A percentile compares a stretch with the other conserved stretches of the same genome.
phyloP scores from a whole-genome alignment of 2,888 invertebrate genomes.

The Luperina testacea region DNA sequence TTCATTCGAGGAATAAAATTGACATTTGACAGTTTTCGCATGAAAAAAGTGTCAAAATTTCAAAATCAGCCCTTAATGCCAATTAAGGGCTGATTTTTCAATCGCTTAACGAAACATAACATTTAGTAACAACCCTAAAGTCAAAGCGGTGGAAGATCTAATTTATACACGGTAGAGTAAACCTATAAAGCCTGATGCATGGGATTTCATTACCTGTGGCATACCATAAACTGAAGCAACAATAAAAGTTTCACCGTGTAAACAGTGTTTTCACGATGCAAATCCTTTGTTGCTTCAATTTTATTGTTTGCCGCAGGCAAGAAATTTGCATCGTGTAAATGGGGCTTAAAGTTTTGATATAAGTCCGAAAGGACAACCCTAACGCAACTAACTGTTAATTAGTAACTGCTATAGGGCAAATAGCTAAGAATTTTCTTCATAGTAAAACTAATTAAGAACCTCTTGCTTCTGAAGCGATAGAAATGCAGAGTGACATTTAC shows the following conservation, averaged over 20 bases:
- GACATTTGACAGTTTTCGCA: too few relatives aligned
- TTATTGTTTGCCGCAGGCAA: too few relatives aligned
- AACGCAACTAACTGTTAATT: slow-evolving; percentile 18
- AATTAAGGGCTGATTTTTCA: too few relatives aligned
- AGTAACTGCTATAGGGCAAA: neutral
- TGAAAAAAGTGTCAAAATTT: too few relatives aligned
- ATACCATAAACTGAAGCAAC: neutral
- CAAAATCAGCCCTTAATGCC: too few relatives aligned
- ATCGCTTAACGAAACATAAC: neutral
- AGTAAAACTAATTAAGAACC: slow-evolving; percentile 35
- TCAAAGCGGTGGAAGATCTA: neutral
- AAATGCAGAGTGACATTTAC: slow-evolving; percentile 24
- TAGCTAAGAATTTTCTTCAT: slow-evolving; percentile 1
- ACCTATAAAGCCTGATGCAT: neutral
- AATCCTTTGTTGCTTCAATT: neutral
- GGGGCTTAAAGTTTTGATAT: neutral
- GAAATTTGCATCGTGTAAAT: neutral
- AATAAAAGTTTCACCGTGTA: neutral
- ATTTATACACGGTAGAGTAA: slow-evolving; percentile 1
- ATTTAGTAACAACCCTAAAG: neutral
- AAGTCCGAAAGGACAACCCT: neutral
- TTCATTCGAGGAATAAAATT: too few relatives aligned
- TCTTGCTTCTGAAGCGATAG: slow-evolving; percentile 33
- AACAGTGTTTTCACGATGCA: neutral
- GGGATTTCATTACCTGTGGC: neutral